Percentiles rank a stretch among this genome's conserved stretches.
Evolutionary conservation across 2,888 invertebrate species (phyloP).

Genomic region (Cataglyphis rosenhaueri): DNA sequence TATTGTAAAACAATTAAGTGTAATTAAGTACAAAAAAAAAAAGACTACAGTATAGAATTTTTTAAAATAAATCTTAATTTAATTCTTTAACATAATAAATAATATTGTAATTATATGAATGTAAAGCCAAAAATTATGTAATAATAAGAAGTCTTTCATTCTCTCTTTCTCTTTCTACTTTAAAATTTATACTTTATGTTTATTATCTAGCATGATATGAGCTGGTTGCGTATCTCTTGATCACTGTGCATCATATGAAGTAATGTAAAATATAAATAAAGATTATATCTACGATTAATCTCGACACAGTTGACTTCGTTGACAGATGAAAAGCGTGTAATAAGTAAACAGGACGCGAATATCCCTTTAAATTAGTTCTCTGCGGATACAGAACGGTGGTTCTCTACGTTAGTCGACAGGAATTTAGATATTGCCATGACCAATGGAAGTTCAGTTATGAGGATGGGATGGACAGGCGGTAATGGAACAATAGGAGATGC

Average conservation of each 20-base stretch:
- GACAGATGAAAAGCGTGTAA: background rate
- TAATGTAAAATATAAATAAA: background rate
- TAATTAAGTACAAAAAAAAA: background rate
- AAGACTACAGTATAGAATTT: background rate
- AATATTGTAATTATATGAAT: background rate
- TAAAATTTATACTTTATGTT: background rate
- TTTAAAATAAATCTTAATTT: background rate
- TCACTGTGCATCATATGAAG: background rate
- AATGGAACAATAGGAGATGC: conserved; percentile 68
- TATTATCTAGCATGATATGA: background rate
- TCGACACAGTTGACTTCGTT: conserved; percentile 9
- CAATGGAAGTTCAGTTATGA: conserved; percentile 33
- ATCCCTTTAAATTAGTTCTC: conserved; percentile 17
- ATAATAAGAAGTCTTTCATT: background rate
- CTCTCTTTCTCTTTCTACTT: background rate
- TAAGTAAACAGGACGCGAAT: background rate
- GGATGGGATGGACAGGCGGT: conserved; percentile 44
- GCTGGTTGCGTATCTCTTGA: background rate
- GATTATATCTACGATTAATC: conserved; percentile 12
- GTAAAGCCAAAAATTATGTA: background rate
- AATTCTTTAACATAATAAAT: background rate
- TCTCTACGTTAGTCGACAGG: conserved; percentile 8
- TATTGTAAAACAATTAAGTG: background rate
- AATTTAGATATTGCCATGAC: conserved; percentile 39
- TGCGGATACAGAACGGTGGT: background rate